Conservation (phyloP, 1,140 invertebrate species). For the Bombus huntii region DNA sequence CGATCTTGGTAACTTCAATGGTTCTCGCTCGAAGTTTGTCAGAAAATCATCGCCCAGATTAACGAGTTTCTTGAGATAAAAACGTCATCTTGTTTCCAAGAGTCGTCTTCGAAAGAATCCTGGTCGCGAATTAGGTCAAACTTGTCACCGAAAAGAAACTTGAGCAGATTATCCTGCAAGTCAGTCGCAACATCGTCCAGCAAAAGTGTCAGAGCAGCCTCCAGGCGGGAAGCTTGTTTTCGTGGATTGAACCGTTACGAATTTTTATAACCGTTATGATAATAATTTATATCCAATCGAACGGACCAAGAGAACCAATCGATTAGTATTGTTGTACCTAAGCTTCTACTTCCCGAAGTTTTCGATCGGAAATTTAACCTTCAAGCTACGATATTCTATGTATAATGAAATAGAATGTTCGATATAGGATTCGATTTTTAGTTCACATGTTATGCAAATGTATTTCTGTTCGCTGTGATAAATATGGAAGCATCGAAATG, state of each 20-base stretch:
- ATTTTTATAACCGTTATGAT: conserved; percentile 30
- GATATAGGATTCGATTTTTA: background rate
- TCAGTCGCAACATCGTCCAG: background rate
- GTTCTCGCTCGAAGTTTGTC: background rate
- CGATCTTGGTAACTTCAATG: background rate
- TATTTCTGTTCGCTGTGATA: background rate
- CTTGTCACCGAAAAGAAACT: conserved; percentile 16
- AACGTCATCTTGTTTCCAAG: background rate
- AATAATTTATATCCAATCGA: conserved; percentile 9
- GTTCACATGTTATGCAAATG: background rate
- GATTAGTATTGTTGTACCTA: background rate
- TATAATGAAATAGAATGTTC: background rate
- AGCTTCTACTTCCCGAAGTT: background rate
- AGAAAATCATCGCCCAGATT: background rate
- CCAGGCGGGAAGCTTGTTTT: background rate
- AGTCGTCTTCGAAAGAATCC: background rate
- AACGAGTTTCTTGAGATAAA: background rate
- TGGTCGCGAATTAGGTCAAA: conserved; percentile 13
- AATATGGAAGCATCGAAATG: background rate
- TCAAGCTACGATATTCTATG: background rate
- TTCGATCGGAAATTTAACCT: background rate
- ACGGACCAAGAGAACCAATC: background rate
- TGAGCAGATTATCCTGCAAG: conserved; percentile 20
- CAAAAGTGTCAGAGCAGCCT: background rate
- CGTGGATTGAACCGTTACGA: conserved; percentile 20